Conservation (phyloP, 2,113 vertebrate genomes). For the Polypterus senegalus region DNA sequence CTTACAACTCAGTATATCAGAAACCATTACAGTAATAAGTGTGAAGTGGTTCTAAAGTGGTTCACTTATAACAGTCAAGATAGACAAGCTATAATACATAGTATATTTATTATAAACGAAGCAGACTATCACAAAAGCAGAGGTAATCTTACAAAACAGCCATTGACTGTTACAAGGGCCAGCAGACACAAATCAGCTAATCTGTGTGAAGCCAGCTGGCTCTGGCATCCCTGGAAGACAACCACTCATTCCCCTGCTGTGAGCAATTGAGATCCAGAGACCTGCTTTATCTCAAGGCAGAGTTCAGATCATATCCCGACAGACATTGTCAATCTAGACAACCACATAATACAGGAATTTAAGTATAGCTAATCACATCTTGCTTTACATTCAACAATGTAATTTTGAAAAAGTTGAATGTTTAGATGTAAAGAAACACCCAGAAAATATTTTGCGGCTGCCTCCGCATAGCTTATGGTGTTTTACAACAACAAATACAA, state of each 20-base stretch:
- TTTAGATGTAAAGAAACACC: too few species aligned
- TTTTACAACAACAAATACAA: too few species aligned
- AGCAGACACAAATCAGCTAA: constrained; percentile 22
- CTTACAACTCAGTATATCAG: not conserved
- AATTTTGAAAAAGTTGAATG: too few species aligned
- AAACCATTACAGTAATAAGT: not conserved
- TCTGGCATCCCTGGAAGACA: constrained; percentile 24
- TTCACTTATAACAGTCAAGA: too few species aligned
- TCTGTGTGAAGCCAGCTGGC: constrained; percentile 34
- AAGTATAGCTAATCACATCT: too few species aligned
- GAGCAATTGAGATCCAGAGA: constrained; percentile 29
- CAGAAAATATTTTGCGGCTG: too few species aligned
- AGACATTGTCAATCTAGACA: constrained; percentile 22
- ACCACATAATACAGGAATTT: not conserved
- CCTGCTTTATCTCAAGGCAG: constrained; percentile 23
- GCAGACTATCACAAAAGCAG: not conserved
- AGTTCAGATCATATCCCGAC: constrained; percentile 21
- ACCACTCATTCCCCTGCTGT: constrained; percentile 24
- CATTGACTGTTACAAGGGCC: constrained; percentile 6
- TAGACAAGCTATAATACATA: too few species aligned
- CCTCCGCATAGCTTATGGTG: too few species aligned
- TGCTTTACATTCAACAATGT: too few species aligned
- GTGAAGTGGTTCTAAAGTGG: too few species aligned
- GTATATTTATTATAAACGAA: too few species aligned
- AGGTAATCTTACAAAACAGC: constrained; percentile 1